Evolutionary conservation across 2,888 invertebrate species (phyloP).

Genomic region (Spicauda simplicius): DNA sequence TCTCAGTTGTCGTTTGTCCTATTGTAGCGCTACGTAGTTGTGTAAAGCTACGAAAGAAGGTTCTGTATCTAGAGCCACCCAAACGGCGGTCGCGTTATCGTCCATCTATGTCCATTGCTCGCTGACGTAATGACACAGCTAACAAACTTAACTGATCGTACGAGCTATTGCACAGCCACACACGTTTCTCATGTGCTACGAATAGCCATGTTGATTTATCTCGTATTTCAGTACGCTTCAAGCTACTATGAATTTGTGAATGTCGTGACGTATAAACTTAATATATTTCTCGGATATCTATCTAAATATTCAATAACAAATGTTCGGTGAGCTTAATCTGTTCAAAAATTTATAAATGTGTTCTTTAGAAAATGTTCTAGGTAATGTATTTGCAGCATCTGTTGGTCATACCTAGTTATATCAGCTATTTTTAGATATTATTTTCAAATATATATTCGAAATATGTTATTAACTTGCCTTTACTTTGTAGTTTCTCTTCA

Average conservation of each 20-base stretch:
- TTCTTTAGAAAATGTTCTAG: too few species aligned
- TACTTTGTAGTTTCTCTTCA: neutral
- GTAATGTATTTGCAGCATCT: too few species aligned
- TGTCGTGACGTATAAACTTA: neutral
- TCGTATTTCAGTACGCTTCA: neutral
- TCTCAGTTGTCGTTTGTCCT: too few species aligned
- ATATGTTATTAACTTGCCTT: too few species aligned
- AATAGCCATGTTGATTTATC: conserved; percentile 19
- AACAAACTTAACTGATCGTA: conserved; percentile 44
- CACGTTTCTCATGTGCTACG: conserved; percentile 24
- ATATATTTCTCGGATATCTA: too few species aligned
- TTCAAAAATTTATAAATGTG: too few species aligned
- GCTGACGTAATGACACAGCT: conserved; percentile 37
- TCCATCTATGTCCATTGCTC: conserved; percentile 30
- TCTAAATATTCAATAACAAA: too few species aligned
- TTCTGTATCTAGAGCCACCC: conserved; percentile 11
- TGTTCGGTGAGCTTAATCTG: too few species aligned
- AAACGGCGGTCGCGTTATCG: conserved; percentile 28
- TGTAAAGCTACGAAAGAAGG: neutral
- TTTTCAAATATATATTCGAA: too few species aligned
- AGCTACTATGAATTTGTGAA: neutral
- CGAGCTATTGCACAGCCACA: conserved; percentile 33
- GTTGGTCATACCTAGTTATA: too few species aligned
- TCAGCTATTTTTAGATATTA: too few species aligned
- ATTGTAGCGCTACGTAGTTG: too few species aligned